Percentiles rank a stretch among this genome's conserved stretches.
These are phyloP conservation scores for Oostethus manadensis DNA, from an alignment of 2,113 vertebrate species.

Conservation along the genomic window DNA sequence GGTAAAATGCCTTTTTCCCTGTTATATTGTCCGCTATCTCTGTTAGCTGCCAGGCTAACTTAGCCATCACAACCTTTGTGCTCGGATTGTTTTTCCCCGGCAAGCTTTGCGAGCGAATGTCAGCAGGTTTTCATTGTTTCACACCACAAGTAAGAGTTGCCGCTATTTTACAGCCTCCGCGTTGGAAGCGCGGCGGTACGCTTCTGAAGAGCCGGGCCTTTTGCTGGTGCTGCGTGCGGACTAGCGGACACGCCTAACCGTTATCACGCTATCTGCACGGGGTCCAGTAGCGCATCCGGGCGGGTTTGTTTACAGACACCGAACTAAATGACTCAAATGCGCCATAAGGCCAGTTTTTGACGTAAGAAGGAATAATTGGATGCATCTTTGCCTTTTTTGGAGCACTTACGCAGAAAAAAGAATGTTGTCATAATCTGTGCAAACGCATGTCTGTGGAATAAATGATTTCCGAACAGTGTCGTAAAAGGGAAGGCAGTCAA, in stretches of 20 bases:
- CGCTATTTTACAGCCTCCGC: fast-evolving
- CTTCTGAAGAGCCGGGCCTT: not conserved
- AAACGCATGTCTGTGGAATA: not conserved
- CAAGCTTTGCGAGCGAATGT: slow-evolving; percentile 3
- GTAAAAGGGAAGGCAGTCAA: not conserved
- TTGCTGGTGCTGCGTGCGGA: slow-evolving; percentile 25
- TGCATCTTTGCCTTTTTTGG: not conserved
- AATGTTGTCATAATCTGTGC: too few species aligned
- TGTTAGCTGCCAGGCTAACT: slow-evolving; percentile 35
- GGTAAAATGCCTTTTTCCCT: slow-evolving; percentile 66
- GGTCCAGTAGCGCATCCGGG: not conserved
- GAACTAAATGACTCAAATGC: not conserved
- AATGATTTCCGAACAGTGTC: not conserved
- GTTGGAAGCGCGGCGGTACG: not conserved
- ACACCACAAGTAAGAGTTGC: fast-evolving
- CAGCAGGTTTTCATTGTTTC: fast-evolving
- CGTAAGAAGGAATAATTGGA: not conserved
- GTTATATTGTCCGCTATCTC: not conserved
- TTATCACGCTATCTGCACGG: slow-evolving; percentile 14
- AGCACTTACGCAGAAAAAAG: not conserved
- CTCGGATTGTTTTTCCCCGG: not conserved
- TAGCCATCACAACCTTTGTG: slow-evolving; percentile 50
- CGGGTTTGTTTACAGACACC: not conserved
- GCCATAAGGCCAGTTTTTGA: not conserved
- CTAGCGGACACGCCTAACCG: slow-evolving; percentile 50